A percentile compares a stretch with the other conserved stretches of the same genome.
phyloP scores from a whole-genome alignment of 2,888 invertebrate species.

The Tanytarsus gracilentus region DNA sequence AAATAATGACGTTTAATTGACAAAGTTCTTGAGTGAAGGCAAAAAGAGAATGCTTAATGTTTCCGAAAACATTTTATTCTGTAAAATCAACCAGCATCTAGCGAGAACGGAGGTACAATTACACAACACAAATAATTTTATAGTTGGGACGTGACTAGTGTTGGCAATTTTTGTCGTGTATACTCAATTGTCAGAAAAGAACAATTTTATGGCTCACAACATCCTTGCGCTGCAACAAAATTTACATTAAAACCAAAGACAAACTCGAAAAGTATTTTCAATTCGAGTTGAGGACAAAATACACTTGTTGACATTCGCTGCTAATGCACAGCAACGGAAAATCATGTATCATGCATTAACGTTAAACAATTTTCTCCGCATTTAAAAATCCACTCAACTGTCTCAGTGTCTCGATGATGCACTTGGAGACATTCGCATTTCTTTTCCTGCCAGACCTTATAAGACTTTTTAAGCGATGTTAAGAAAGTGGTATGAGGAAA shows the following conservation, averaged over 20 bases:
- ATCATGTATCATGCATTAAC: conserved; percentile 2
- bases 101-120: conserved; percentile 25
- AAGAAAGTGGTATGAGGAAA: too few relatives aligned
- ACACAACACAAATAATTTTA: conserved; percentile 26
- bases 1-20: too few relatives aligned
- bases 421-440: too few relatives aligned
- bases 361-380: not conserved
- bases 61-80: not conserved
- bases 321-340: not conserved
- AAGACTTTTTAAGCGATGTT: too few relatives aligned
- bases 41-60: not conserved
- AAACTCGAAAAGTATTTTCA: too few relatives aligned
- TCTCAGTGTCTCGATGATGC: too few relatives aligned
- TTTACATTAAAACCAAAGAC: not conserved
- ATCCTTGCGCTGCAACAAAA: conserved; percentile 3
- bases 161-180: too few relatives aligned
- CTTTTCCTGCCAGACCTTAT: too few relatives aligned
- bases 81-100: too few relatives aligned
- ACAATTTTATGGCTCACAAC: not conserved
- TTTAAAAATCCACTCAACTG: too few relatives aligned
- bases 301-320: conserved; percentile 6
- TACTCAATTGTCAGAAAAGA: not conserved
- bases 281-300: too few relatives aligned
- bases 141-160: conserved; percentile 23
- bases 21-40: too few relatives aligned